phyloP scores from a whole-genome alignment of 2,888 invertebrate species.

The Crioceris asparagi region DNA sequence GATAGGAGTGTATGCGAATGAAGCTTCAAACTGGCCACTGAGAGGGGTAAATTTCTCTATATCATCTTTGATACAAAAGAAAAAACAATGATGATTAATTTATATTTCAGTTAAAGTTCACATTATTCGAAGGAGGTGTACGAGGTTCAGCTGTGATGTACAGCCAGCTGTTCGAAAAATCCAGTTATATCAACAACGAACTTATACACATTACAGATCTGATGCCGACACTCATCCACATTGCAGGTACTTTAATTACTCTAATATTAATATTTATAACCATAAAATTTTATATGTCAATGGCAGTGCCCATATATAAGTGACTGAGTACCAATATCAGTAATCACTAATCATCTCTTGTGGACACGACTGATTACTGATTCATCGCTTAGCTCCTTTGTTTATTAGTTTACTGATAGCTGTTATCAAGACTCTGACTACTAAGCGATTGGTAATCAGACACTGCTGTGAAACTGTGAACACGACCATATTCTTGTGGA shows the following conservation, averaged over 20 bases:
- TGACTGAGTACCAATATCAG: too few relatives aligned
- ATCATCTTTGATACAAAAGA: neutral
- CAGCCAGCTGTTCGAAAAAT: slow-evolving; percentile 49
- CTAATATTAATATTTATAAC: too few relatives aligned
- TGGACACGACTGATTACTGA: too few relatives aligned
- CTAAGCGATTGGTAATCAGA: too few relatives aligned
- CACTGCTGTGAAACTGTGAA: too few relatives aligned
- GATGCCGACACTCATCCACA: slow-evolving; percentile 57
- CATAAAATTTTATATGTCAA: too few relatives aligned
- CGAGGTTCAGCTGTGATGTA: slow-evolving; percentile 67
- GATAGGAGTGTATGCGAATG: slow-evolving; percentile 55
- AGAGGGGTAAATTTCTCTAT: slow-evolving; percentile 49
- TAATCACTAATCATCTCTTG: too few relatives aligned
- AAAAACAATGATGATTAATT: neutral
- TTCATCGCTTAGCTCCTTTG: too few relatives aligned
- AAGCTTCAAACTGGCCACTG: slow-evolving; percentile 70
- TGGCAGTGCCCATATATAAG: too few relatives aligned
- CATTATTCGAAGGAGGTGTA: slow-evolving; percentile 78
- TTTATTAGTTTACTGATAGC: too few relatives aligned
- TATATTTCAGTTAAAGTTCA: slow-evolving; percentile 57
- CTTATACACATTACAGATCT: slow-evolving; percentile 75
- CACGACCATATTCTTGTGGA: too few relatives aligned
- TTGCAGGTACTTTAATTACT: slow-evolving; percentile 29
- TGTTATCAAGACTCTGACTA: too few relatives aligned
- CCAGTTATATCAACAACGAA: slow-evolving; percentile 45